Base-by-base conservation (phyloP, 2,888 invertebrate species). In the Eupithecia subfuscata region DNA sequence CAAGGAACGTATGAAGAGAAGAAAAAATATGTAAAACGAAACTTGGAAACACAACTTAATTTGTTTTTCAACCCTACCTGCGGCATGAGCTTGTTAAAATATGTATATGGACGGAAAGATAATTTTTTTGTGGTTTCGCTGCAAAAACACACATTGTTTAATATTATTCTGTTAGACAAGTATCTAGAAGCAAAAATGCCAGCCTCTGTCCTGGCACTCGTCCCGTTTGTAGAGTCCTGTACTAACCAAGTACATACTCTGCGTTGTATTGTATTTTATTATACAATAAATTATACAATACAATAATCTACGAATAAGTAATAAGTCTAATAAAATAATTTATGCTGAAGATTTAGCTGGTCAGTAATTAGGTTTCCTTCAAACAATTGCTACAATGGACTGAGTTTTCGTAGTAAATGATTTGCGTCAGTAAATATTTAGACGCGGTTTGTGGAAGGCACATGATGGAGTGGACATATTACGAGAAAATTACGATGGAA, bases 351-450 rank as follows among this genome's bases (percentile, higher is more conserved):
- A 11, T 52, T 56, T 22, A n/a, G 34, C 40, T 40, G 12, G 22
- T n/a, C 56, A 56, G 56, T 11, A 56, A 22, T n/a, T 11, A 22
- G 3, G 56, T 60, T 22, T 43, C 16, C 9, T 34, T 63, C 18
- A 6, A 37, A 64, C 30, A 56, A 48, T 68, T 56, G 37, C 52
- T 67, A 72, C 64, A 76, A 70, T 56, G 64, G 65, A 63, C 16
- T 67, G 48, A 72, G 52, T 25, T 70, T 77, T 75, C 77, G 63
- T 45, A 52, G 75, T 68, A 77, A 74, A 74, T 73, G 70, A 70
- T 77, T 71, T 72, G 68, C 75, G 77, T 77, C 63, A 45, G 75
- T 77, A 77, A 75, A 77, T 75, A 75, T 77, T 77, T 73, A 77
- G 70, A 77, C 77, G 70, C 11, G 9, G 30, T 74, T 63, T 69